Evolutionary conservation across 2,797 vertebrate genomes (phyloP).

Genomic region (Pogoniulus pusillus): DNA sequence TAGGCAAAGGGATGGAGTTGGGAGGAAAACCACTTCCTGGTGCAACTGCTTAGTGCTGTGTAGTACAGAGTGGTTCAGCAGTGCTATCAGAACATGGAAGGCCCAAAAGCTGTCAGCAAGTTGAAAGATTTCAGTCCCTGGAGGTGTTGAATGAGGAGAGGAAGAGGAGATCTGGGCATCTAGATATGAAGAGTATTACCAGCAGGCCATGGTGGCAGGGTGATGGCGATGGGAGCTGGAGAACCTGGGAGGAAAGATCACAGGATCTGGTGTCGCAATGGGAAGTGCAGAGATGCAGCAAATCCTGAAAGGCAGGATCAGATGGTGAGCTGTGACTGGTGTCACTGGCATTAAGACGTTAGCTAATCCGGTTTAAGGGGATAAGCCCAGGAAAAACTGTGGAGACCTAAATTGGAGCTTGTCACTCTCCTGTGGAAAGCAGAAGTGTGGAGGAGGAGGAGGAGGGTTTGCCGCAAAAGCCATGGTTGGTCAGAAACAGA

Average conservation of each 20-base stretch:
- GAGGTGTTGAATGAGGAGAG: not conserved
- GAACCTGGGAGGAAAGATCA: constrained; percentile 30
- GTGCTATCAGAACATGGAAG: not conserved
- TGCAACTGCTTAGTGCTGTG: not conserved
- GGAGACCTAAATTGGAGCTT: constrained; percentile 70
- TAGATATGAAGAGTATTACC: not conserved
- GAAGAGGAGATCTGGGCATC: not conserved
- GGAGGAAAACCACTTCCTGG: not conserved
- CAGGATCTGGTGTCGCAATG: constrained; percentile 39
- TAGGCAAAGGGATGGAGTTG: not conserved
- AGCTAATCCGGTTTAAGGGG: constrained; percentile 66
- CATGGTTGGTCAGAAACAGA: not conserved
- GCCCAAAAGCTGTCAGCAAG: not conserved
- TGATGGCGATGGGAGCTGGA: not conserved
- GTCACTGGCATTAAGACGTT: constrained; percentile 63
- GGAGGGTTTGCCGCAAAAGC: not conserved
- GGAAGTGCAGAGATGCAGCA: constrained; percentile 44
- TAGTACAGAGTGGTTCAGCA: not conserved
- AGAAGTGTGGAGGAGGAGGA: not conserved
- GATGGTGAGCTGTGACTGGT: constrained; percentile 69
- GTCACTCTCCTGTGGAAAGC: constrained; percentile 47
- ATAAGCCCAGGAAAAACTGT: constrained; percentile 65
- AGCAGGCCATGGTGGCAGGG: not conserved
- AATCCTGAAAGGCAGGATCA: constrained; percentile 69
- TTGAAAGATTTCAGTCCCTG: not conserved